phyloP scores from a whole-genome alignment of 2,113 vertebrate genomes.

The Apus apus region DNA sequence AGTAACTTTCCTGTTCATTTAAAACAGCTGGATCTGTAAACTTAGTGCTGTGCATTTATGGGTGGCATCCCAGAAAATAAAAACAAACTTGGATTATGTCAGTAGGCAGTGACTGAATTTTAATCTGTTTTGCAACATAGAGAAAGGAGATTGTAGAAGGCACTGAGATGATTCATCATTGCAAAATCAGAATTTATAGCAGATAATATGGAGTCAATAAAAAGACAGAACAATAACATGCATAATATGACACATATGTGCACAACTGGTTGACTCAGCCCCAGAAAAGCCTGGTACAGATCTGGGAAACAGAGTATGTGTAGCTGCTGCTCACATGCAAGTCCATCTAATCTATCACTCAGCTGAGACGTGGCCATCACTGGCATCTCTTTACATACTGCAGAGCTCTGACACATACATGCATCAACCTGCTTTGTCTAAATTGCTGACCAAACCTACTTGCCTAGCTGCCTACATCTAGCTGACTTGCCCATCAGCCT shows the following conservation, averaged over 20 bases:
- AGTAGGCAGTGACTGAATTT: not conserved
- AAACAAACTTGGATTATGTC: not conserved
- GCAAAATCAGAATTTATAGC: slow-evolving; percentile 4
- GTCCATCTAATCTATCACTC: not conserved
- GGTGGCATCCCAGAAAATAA: not conserved
- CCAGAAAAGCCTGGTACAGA: not conserved
- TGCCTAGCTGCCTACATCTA: not conserved
- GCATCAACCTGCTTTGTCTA: not conserved
- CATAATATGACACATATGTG: not conserved
- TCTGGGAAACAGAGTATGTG: not conserved
- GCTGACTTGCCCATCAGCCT: not conserved
- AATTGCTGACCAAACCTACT: not conserved
- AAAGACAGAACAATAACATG: not conserved
- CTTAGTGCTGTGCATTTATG: not conserved
- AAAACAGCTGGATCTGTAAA: not conserved
- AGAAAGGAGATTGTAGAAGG: not conserved
- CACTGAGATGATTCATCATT: not conserved
- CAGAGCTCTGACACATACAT: not conserved
- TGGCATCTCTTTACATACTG: not conserved
- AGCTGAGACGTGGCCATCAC: not conserved
- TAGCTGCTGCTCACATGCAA: not conserved
- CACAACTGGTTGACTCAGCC: not conserved
- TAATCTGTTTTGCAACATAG: not conserved
- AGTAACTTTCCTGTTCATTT: not conserved
- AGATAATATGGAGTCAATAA: not conserved